Percentiles rank a stretch among this genome's conserved stretches.
Evolutionary conservation across 2,797 vertebrate species (phyloP).

Genomic region (Hyperoplus lanceolatus): DNA sequence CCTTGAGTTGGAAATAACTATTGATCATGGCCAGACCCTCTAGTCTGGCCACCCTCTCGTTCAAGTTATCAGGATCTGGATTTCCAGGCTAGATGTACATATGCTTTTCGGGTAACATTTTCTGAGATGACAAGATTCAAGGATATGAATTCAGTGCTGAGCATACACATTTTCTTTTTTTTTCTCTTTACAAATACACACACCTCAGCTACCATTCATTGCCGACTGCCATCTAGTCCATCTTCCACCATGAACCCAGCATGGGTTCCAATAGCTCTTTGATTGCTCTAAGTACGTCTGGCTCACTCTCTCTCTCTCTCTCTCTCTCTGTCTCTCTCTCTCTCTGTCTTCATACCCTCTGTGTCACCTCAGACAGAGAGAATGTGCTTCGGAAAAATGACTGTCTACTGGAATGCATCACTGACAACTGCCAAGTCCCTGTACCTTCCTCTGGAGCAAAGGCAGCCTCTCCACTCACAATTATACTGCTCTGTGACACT

Average conservation of each 20-base stretch:
- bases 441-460: constrained; percentile 25
- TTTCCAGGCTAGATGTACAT: neutral
- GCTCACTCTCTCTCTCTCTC: constrained; percentile 6
- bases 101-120: no score
- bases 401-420: constrained; percentile 40
- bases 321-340: constrained; percentile 6
- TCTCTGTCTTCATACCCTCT: constrained; percentile 32
- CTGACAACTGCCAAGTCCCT: constrained; percentile 31
- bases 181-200: neutral
- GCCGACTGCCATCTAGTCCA: constrained; percentile 28
- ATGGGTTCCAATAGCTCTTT: constrained; percentile 57
- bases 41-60: no score
- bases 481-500: constrained; percentile 39
- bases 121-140: constrained; percentile 2
- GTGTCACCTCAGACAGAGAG: constrained; percentile 43
- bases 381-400: constrained; percentile 45
- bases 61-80: no score
- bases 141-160: constrained; percentile 3
- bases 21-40: no score
- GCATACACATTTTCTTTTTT: neutral
- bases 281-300: constrained; percentile 48
- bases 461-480: constrained; percentile 39
- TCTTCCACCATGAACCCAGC: constrained; percentile 39
- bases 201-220: constrained; percentile 12
- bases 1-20: no score